Evolutionary conservation across 2,113 vertebrate genomes (phyloP), one percentile per base, ranked within the genome.

Genomic region (Plecturocebus donacophilus): DNA sequence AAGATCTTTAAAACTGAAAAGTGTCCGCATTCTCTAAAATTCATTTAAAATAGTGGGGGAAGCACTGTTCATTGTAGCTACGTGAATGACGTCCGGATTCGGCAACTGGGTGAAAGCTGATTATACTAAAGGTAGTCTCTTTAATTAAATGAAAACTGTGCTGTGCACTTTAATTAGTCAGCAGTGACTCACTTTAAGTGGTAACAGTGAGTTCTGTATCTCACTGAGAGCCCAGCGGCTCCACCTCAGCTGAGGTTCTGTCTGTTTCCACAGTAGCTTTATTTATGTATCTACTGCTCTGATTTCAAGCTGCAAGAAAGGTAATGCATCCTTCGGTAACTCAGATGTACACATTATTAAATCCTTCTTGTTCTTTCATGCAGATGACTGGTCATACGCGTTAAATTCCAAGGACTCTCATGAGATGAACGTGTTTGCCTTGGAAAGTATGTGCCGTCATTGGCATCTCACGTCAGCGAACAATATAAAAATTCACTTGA

Each of bases 71-170:
- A 97, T 96, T 97, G 91, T 61, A 91, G 92, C 79, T 94, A 90
- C 0, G 0, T 96, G 85, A 94, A 85, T 90, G 23, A 96, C 96
- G 47, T 93, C 94, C 96, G 66, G 92, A 90, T 95, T 97, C 85
- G 54, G 90, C 96, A 83, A 85, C 70, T 27, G n/a, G 89, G 71
- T 93, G 84, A 93, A 97, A 97, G 97, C 91, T 94, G 93, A 97
- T 97, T 90, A 64, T 83, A 73, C 84, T 96, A 84, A 96, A 96
- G 95, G 88, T 96, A 93, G 83, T 92, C 91, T 86, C 96, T 91
- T 49, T 97, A 98, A 98, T 97, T 97, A 98, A 97, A 70, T 80
- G 96, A 97, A 68, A 88, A 79, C 84, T 85, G 40, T 86, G 81
- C 90, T 45, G 8, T 54, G 79, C 68, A 82, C 90, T 83, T 94